These are phyloP conservation scores for Dicerorhinus sumatrensis DNA, from an alignment of 2,113 vertebrate species.

Conservation along the genomic window DNA sequence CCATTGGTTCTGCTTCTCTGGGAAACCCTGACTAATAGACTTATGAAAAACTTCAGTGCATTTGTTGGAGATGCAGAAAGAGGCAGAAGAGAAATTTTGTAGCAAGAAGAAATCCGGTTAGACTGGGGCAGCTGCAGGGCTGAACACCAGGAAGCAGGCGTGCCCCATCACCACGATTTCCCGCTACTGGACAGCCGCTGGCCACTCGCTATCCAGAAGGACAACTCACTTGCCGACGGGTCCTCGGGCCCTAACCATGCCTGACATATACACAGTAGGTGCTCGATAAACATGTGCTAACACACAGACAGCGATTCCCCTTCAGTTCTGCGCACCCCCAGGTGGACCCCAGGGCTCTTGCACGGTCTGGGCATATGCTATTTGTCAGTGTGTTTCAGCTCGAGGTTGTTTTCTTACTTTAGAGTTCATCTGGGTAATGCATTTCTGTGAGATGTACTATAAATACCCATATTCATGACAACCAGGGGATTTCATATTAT, in stretches of 20 bases:
- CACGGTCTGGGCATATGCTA: fast-evolving
- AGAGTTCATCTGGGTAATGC: background rate
- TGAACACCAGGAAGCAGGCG: no score
- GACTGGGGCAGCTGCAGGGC: background rate
- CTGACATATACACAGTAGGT: no score
- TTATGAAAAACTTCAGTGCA: background rate
- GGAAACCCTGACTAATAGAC: no score
- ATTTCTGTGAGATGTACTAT: background rate
- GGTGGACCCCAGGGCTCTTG: fast-evolving
- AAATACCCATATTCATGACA: background rate
- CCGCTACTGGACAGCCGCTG: background rate
- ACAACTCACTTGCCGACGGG: background rate
- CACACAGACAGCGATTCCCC: fast-evolving
- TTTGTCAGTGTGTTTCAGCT: fast-evolving
- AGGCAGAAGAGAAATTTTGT: background rate
- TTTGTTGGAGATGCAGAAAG: background rate
- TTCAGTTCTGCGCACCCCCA: background rate
- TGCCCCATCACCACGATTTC: background rate
- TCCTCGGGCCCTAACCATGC: no score
- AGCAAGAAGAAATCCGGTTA: background rate
- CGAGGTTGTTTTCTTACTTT: fast-evolving
- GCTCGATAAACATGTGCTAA: background rate
- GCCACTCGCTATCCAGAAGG: background rate
- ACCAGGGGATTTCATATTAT: background rate
- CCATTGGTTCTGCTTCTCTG: no score